Evolutionary conservation across 2,797 vertebrate genomes (phyloP), one percentile per base, ranked within the genome.

Genomic region (Sternarchorhynchus goeldii): DNA sequence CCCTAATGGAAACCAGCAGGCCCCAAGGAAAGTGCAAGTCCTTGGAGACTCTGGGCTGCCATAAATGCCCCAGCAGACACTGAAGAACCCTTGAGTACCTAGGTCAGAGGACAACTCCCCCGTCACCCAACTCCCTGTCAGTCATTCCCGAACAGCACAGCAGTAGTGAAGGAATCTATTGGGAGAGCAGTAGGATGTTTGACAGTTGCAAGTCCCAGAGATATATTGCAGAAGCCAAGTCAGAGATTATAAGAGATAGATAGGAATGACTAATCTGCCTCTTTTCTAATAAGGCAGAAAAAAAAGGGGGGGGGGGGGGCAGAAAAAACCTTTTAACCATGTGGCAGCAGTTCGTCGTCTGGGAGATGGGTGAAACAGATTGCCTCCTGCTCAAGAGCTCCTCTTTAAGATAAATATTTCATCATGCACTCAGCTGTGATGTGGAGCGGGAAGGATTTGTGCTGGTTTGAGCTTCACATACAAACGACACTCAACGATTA

Each of bases 401-500:
- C 36, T 25, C 34, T 39, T 55, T 63, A 6, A 66, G 79, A 69
- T 91, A 73, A 89, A 92, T 90, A 91, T 91, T 92, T 90, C 64
- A 92, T 50, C 59, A 73, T 64, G 18, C 10, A 76, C 73, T 88
- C 65, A 62, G 58, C 7, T 1, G 18, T 5, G 59, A 10, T 20
- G 41, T 73, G 39, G 72, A 58, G n/a, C 57, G 50, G 66, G 59
- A 86, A 78, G 75, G 82, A 77, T 89, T 88, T 87, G 86, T 81
- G 85, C 86, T 77, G 87, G 66, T 86, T 91, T 82, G 85, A 76
- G 80, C 83, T 87, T 78, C 2, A 56, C 80, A 82, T 80, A 73
- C 80, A 85, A 86, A 86, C 86, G 84, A 85, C 80, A 70, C 58
- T 57, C 83, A 91, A 91, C 16, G 82, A 89, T 91, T 91, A 91